Evolutionary conservation across 37 sponge, comb jelly and placozoan species (phyloP), one percentile per base, ranked within the genome.

Genomic region (Amphimedon queenslandica): DNA sequence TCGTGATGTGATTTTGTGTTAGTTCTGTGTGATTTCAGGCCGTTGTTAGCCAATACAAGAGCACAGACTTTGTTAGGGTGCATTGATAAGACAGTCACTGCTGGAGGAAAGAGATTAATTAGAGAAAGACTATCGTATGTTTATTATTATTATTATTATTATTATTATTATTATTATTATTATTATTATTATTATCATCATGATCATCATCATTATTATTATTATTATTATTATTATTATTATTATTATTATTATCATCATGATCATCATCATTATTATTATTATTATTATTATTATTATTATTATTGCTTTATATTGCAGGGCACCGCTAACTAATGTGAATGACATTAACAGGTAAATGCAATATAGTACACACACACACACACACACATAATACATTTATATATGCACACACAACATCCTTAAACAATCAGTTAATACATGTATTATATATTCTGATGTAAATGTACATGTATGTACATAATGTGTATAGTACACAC

Each of bases 31-130:
- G 0, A 4, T 20, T 57, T 42, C 61, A 84, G 86, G 11, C 90
- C 90, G 2, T 64, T 58, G 43, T 55, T 76, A 42, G 70, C 57
- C 37, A 87, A 91, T 80, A 33, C 87, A 25, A 74, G 55, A 42
- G 79, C 74, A 74, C 42, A 84, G 37, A 93, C 90, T 32, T 66
- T 93, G 30, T 53, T 93, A 33, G 87, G 83, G 0, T 78, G 75
- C n/a, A 77, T 93, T 1, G 83, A 90, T 79, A 42, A 61, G 40
- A 93, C 94, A 5, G 76, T 81, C 21, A 93, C 91, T 30, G 87
- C 94, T 27, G 75, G 67, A 0, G 94, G 94, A 0, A 66, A 38
- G 2, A 63, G 94, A 34, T 76, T 89, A 20, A 73, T 93, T 21
- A 69, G 71, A 27, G 53, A 61, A 18, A 70, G 77, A 60, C 80